phyloP scores from a whole-genome alignment of 1,140 invertebrate species.

The Cephus cinctus region DNA sequence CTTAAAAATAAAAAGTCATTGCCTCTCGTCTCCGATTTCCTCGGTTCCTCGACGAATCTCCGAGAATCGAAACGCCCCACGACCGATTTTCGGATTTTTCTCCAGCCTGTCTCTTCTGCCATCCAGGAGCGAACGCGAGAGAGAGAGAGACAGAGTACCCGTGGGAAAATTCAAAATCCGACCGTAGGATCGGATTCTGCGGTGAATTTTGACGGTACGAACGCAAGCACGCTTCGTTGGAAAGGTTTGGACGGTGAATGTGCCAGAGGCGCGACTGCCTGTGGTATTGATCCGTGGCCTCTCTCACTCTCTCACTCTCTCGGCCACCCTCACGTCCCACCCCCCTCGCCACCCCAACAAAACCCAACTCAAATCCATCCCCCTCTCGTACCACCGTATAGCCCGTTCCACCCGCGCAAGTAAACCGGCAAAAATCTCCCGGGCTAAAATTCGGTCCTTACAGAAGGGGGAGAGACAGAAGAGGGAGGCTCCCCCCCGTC shows the following conservation, averaged over 20 bases:
- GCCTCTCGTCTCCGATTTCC: no score
- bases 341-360: slow-evolving; percentile 33
- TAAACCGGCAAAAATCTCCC: slow-evolving; percentile 30
- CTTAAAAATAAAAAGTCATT: no score
- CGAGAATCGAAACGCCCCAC: no score
- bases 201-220: no score
- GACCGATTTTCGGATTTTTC: no score
- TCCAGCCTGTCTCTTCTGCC: no score
- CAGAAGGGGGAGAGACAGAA: background rate
- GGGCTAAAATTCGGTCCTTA: slow-evolving; percentile 20
- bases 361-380: slow-evolving; percentile 26
- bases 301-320: background rate
- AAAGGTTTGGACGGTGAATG: slow-evolving; percentile 22
- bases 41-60: no score
- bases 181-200: no score
- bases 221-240: slow-evolving; percentile 2
- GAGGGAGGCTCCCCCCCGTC: background rate
- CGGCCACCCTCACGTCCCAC: slow-evolving; percentile 40
- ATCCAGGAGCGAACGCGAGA: slow-evolving; percentile 2
- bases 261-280: slow-evolving; percentile 43
- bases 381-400: slow-evolving; percentile 1
- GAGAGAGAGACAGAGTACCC: slow-evolving; percentile 8
- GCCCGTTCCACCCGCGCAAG: no score
- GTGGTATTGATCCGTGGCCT: slow-evolving; percentile 51
- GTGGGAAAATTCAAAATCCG: no score